These are phyloP conservation scores for Lithobates sylvaticus DNA, from an alignment of 2,797 vertebrate species.

Conservation along the genomic window DNA sequence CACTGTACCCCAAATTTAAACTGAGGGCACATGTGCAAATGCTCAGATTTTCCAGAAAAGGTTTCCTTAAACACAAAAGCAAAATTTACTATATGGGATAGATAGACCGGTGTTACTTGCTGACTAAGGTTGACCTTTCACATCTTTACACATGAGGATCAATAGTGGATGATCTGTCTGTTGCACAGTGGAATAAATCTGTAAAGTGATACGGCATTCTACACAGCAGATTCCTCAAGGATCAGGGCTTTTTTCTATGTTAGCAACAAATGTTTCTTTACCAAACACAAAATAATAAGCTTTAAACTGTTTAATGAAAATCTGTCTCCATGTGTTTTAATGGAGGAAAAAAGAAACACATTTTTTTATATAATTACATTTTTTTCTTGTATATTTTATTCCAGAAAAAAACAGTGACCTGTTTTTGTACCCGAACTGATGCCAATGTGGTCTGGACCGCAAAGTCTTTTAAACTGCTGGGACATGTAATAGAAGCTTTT, in stretches of 20 bases:
- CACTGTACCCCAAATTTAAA: too few species aligned
- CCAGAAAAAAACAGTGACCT: slow-evolving; percentile 37
- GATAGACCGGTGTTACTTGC: neutral
- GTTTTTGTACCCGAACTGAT: slow-evolving; percentile 41
- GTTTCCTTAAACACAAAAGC: neutral
- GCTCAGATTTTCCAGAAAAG: too few species aligned
- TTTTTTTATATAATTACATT: slow-evolving; percentile 20
- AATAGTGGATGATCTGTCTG: neutral
- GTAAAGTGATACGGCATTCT: neutral
- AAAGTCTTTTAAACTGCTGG: slow-evolving; percentile 27
- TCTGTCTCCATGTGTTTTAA: neutral
- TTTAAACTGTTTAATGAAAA: neutral
- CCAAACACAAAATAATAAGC: neutral
- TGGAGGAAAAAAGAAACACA: neutral
- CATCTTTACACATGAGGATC: neutral
- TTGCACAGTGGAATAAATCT: neutral
- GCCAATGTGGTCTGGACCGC: slow-evolving; percentile 50
- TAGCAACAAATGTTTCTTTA: neutral
- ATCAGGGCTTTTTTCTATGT: too few species aligned
- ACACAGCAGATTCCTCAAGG: neutral
- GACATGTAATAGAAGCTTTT: slow-evolving; percentile 34
- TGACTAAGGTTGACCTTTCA: neutral
- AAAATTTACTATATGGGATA: neutral
- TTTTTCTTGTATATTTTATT: slow-evolving; percentile 4
- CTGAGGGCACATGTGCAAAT: too few species aligned